Percentiles rank a stretch among this genome's conserved stretches.
Conservation (phyloP, 1,140 invertebrate genomes). For the Drosophila miranda region DNA sequence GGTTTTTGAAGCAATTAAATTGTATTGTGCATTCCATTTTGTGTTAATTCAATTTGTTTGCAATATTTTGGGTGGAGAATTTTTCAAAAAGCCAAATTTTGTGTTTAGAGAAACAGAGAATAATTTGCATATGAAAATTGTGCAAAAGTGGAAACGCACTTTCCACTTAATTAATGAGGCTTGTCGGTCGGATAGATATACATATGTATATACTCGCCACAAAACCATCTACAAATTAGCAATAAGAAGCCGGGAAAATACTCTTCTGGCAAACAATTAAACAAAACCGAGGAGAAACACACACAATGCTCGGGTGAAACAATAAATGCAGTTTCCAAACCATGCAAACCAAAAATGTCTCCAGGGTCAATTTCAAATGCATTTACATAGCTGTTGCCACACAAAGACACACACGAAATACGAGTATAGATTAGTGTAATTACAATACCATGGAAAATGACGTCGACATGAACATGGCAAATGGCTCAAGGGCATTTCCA, state of each 20-base stretch:
- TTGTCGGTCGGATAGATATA: neutral
- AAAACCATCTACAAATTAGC: slow-evolving; percentile 13
- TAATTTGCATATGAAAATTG: no score
- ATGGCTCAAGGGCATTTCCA: slow-evolving; percentile 70
- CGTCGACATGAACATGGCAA: slow-evolving; percentile 59
- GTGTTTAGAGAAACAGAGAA: slow-evolving; percentile 4
- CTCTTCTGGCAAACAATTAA: slow-evolving; percentile 55
- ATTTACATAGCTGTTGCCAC: slow-evolving; percentile 38
- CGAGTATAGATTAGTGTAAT: slow-evolving; percentile 70
- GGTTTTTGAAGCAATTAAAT: slow-evolving; percentile 49
- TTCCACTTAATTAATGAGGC: slow-evolving; percentile 16
- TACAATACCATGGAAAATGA: slow-evolving; percentile 63
- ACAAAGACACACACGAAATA: neutral
- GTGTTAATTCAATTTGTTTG: slow-evolving; percentile 61
- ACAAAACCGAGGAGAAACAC: slow-evolving; percentile 28
- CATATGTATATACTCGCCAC: neutral
- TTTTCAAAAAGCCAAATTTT: slow-evolving; percentile 34
- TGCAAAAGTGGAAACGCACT: no score
- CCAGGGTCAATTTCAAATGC: slow-evolving; percentile 75
- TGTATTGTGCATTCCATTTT: slow-evolving; percentile 39
- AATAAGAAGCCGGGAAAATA: slow-evolving; percentile 3
- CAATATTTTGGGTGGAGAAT: slow-evolving; percentile 14
- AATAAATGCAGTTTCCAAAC: slow-evolving; percentile 59
- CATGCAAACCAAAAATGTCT: slow-evolving; percentile 53
- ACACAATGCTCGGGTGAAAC: slow-evolving; percentile 31